A percentile compares a stretch with the other conserved stretches of the same genome.
Evolutionary conservation across 1,140 invertebrate species (phyloP).

Genomic region (Macrobrachium rosenbergii): DNA sequence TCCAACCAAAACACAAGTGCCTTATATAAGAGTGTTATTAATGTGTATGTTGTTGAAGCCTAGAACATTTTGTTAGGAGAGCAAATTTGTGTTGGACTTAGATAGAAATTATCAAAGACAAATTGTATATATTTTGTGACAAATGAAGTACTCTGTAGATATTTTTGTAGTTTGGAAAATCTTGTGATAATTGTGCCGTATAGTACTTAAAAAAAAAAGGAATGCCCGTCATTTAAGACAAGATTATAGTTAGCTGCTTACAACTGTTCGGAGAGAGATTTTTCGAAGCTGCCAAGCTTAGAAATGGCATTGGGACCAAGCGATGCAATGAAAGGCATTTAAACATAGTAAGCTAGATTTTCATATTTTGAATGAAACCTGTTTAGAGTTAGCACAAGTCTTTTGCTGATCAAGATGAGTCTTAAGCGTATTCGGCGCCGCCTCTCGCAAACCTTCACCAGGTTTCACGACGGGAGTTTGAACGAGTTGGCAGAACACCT

Average conservation of each 20-base stretch:
- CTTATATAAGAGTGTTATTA: conserved; percentile 58
- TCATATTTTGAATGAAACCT: neutral
- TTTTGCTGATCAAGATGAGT: conserved; percentile 67
- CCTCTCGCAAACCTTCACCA: conserved; percentile 72
- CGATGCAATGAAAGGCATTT: too few species aligned
- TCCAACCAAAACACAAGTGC: conserved; percentile 48
- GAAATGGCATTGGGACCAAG: too few species aligned
- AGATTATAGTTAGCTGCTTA: neutral
- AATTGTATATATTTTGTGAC: conserved; percentile 50
- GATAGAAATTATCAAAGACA: conserved; percentile 36
- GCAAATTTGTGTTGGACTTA: conserved; percentile 24
- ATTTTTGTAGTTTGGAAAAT: conserved; percentile 48
- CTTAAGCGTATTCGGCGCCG: conserved; percentile 72
- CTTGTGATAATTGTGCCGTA: conserved; percentile 13
- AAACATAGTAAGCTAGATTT: conserved; percentile 2
- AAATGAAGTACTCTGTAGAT: conserved; percentile 29
- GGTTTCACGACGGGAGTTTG: conserved; percentile 71
- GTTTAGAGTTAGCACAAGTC: neutral
- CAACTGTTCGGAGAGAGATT: neutral
- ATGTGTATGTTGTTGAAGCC: conserved; percentile 27
- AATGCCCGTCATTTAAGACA: conserved; percentile 13
- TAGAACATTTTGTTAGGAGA: conserved; percentile 33
- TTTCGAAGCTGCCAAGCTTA: neutral
- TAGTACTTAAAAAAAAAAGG: conserved; percentile 23
- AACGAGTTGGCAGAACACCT: conserved; percentile 73